A percentile compares a stretch with the other conserved stretches of the same genome.
These are phyloP conservation scores for Archilochus colubris DNA, from an alignment of 2,113 vertebrate genomes.

Conservation along the genomic window DNA sequence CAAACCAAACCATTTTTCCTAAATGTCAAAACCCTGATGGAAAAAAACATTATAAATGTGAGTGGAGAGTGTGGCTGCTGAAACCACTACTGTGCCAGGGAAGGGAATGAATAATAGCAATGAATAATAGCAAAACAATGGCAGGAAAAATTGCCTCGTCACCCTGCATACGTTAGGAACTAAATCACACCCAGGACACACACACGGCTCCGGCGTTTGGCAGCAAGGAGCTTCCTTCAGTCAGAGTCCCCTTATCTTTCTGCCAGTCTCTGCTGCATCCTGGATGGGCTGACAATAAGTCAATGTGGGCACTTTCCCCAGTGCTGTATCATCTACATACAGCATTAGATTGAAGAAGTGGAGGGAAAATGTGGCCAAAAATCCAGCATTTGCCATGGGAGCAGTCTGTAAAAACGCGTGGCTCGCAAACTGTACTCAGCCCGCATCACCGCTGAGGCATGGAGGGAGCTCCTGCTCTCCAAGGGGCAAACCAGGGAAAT, in stretches of 20 bases:
- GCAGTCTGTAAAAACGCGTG: slow-evolving; percentile 24
- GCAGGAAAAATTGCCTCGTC: slow-evolving; percentile 15
- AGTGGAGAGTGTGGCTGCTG: background rate
- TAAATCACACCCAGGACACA: slow-evolving; percentile 31
- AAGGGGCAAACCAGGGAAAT: slow-evolving; percentile 47
- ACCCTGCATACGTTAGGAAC: background rate
- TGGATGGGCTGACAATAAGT: background rate
- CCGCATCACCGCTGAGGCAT: background rate
- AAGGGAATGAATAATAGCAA: slow-evolving; percentile 10
- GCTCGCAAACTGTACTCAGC: slow-evolving; percentile 47
- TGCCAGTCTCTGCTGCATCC: background rate
- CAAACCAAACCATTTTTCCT: background rate
- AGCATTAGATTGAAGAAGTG: slow-evolving; percentile 7
- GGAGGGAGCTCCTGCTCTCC: slow-evolving; percentile 33
- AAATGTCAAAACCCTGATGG: slow-evolving; percentile 8
- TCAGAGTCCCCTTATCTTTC: background rate
- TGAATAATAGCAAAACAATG: slow-evolving; percentile 44
- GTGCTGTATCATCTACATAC: background rate
- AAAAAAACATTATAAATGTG: background rate
- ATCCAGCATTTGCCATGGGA: slow-evolving; percentile 19
- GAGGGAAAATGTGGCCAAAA: slow-evolving; percentile 10
- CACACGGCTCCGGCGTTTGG: background rate
- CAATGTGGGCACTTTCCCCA: background rate
- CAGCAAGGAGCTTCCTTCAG: background rate
- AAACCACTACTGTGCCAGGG: background rate